Conservation (phyloP, 2,888 invertebrate genomes). For the Rosalia funebris region DNA sequence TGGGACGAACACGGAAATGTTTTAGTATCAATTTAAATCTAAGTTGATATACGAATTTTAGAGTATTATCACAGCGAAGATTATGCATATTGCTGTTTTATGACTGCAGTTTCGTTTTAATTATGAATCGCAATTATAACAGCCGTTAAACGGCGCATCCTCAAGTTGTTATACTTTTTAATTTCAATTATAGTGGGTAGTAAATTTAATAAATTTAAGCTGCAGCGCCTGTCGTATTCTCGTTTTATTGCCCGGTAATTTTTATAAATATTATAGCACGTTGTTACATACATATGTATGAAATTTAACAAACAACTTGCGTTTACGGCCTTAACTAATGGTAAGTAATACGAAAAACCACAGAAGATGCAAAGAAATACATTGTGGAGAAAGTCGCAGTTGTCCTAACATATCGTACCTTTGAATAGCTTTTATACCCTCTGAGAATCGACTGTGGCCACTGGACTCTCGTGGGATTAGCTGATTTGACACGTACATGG, state of each 20-base stretch:
- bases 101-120: slow-evolving; percentile 51
- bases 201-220: slow-evolving; percentile 42
- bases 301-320: too few species aligned
- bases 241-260: slow-evolving; percentile 32
- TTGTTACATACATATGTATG: too few species aligned
- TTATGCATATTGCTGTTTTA: slow-evolving; percentile 49
- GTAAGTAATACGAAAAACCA: too few species aligned
- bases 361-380: too few species aligned
- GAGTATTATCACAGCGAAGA: slow-evolving; percentile 47
- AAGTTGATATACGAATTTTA: slow-evolving; percentile 42
- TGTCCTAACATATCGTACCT: too few species aligned
- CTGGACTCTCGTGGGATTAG: too few species aligned
- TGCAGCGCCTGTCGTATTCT: slow-evolving; percentile 25
- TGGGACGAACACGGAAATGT: slow-evolving; percentile 4
- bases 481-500: too few species aligned
- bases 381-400: too few species aligned
- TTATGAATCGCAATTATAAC: slow-evolving; percentile 51
- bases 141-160: slow-evolving; percentile 44
- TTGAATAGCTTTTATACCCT: too few species aligned
- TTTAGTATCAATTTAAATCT: slow-evolving; percentile 27
- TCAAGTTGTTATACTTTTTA: slow-evolving; percentile 42
- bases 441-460: too few species aligned
- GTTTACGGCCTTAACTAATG: too few species aligned
- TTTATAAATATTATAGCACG: too few species aligned
- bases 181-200: slow-evolving; percentile 42